Evolutionary conservation across 2,888 invertebrate species (phyloP), one percentile per base, ranked within the genome.

Genomic region (Cataglyphis albicans): DNA sequence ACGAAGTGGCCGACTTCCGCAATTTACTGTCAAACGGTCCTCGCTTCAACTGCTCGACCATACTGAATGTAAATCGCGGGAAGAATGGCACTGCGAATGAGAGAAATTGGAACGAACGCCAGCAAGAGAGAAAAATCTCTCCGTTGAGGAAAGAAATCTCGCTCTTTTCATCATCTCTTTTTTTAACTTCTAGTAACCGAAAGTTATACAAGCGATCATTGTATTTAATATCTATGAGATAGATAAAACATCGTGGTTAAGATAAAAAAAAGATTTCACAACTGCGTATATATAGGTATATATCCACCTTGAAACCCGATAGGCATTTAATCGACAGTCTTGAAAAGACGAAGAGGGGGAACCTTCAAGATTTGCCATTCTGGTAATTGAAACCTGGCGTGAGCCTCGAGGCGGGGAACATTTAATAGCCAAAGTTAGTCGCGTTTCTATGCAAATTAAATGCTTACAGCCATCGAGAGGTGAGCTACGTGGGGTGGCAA

Each of bases 391-490:
- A 92, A 91, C 86, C 89, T 87, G 89, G 86, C 89, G 86, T 83
- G 84, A 84, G 84, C 88, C 88, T 90, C 85, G 87, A 87, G 88
- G 89, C 89, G 88, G 78, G 81, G 90, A 88, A 86, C 87, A 88
- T 90, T 92, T 93, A 93, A 93, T 93, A 93, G 93, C 90, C 89
- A 88, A 93, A 93, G 93, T 93, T 93, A 90, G 93, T 91, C 90
- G 92, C 90, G 91, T 93, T 93, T 93, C 93, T 91, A 93, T 93
- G 93, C 93, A 93, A 93, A 93, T 93, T 90, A 90, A 90, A 90
- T 91, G 93, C 91, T 93, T 90, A 91, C 90, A 90, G 91, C 92
- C 89, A 92, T 92, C 88, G 90, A 87, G 88, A 89, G 90, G 88
- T 83, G 86, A 84, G 87, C 81, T 73, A 78, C 73, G 81, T 76